Percentiles rank a stretch among this genome's conserved stretches.
phyloP scores from a whole-genome alignment of 2,888 invertebrate species.

The Lypha dubia region DNA sequence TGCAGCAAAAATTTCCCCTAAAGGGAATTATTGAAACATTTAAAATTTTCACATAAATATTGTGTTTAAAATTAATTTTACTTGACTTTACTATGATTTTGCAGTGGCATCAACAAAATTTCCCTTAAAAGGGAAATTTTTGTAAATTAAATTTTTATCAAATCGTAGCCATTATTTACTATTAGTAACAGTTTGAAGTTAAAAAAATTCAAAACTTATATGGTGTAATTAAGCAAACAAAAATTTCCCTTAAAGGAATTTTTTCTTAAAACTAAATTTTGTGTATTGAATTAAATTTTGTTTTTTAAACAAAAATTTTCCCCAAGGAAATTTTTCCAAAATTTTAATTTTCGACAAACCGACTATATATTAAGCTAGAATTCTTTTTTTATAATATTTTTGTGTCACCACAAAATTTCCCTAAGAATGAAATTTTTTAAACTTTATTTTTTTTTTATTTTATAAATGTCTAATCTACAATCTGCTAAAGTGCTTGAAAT shows the following conservation, averaged over 20 bases:
- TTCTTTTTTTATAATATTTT: too few relatives aligned
- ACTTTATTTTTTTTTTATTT: background rate
- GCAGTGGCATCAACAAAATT: background rate
- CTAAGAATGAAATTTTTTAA: background rate
- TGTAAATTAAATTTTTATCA: too few relatives aligned
- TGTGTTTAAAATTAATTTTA: background rate
- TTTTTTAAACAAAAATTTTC: background rate
- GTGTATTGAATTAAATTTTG: background rate
- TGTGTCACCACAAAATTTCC: background rate
- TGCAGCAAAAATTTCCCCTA: background rate
- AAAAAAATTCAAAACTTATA: too few relatives aligned
- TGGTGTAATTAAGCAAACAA: too few relatives aligned
- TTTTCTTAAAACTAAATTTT: background rate
- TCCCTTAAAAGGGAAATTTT: background rate
- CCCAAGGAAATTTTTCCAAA: background rate
- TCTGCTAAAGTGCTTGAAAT: background rate
- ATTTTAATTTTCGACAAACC: too few relatives aligned
- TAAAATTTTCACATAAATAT: background rate
- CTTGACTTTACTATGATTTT: background rate
- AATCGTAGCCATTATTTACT: too few relatives aligned
- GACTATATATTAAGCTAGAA: too few relatives aligned
- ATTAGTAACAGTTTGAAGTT: too few relatives aligned
- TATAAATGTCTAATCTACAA: background rate
- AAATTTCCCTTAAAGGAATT: background rate
- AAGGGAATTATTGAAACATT: background rate